A percentile compares a stretch with the other conserved stretches of the same genome.
phyloP scores from a whole-genome alignment of 2,113 vertebrate species.

The Oreotrochilus melanogaster region DNA sequence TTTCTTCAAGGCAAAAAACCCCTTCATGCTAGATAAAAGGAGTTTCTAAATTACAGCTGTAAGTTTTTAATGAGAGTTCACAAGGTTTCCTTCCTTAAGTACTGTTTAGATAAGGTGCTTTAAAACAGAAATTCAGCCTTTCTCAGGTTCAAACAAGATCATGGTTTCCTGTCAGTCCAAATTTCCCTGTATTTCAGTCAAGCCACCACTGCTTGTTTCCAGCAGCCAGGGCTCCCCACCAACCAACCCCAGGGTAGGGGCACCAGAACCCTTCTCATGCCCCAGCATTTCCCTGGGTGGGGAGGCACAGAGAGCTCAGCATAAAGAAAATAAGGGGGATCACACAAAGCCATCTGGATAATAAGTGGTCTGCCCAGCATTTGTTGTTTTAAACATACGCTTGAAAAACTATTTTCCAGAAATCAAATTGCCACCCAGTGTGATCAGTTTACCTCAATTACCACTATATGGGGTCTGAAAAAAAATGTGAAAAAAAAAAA shows the following conservation, averaged over 20 bases:
- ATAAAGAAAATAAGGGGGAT: background rate
- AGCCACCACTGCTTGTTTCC: background rate
- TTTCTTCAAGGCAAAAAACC: constrained; percentile 17
- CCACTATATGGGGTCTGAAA: background rate
- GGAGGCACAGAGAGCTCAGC: background rate
- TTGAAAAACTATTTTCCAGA: background rate
- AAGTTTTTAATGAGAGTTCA: constrained; percentile 57
- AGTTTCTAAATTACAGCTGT: constrained; percentile 44
- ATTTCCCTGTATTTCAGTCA: background rate
- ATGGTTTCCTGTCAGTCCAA: constrained; percentile 2
- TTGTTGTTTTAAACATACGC: background rate
- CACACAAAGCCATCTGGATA: background rate
- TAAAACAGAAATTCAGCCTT: constrained; percentile 26
- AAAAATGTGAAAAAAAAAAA: no score
- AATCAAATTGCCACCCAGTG: background rate
- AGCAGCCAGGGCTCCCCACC: background rate
- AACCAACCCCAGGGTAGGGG: no score
- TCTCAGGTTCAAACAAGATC: constrained; percentile 22
- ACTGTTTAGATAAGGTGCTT: constrained; percentile 29
- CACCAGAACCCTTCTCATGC: accelerated
- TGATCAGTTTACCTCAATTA: background rate
- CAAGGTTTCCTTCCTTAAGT: constrained; percentile 21
- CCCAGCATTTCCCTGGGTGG: background rate
- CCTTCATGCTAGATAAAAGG: constrained; percentile 64
- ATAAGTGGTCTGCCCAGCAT: background rate